A percentile compares a stretch with the other conserved stretches of the same genome.
phyloP scores from a whole-genome alignment of 2,797 vertebrate genomes.

The Typhlichthys eigenmanni region DNA sequence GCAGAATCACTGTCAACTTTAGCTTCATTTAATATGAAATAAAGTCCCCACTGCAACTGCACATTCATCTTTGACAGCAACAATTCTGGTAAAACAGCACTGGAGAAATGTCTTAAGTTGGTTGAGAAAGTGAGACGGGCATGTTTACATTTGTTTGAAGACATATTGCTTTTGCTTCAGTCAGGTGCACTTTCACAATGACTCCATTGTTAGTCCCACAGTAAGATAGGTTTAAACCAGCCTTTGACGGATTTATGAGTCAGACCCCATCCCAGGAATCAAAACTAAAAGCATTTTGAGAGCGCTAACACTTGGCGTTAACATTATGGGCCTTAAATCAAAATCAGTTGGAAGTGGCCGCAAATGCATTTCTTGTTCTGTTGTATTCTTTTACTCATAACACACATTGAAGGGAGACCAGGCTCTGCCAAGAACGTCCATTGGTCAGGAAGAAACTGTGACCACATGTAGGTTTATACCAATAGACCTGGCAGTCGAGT shows the following conservation, averaged over 20 bases:
- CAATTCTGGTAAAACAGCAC: slow-evolving; percentile 17
- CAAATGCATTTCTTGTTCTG: slow-evolving; percentile 55
- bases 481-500: slow-evolving; percentile 43
- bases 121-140: slow-evolving; percentile 27
- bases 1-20: slow-evolving; percentile 15
- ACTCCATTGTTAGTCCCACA: slow-evolving; percentile 49
- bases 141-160: slow-evolving; percentile 34
- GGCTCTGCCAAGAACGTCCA: slow-evolving; percentile 53
- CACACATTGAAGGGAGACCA: slow-evolving; percentile 30
- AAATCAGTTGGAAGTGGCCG: slow-evolving; percentile 51
- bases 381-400: slow-evolving; percentile 57
- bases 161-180: slow-evolving; percentile 32
- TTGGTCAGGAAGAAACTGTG: slow-evolving; percentile 32
- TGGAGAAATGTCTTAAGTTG: slow-evolving; percentile 32
- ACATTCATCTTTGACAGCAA: slow-evolving; percentile 23
- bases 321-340: slow-evolving; percentile 44
- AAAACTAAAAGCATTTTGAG: slow-evolving; percentile 55
- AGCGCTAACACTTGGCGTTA: slow-evolving; percentile 33
- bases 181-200: slow-evolving; percentile 63
- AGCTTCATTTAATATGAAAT: slow-evolving; percentile 15
- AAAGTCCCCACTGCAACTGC: slow-evolving; percentile 22
- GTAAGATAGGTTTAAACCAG: slow-evolving; percentile 48
- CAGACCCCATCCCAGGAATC: slow-evolving; percentile 34
- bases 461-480: slow-evolving; percentile 45
- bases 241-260: slow-evolving; percentile 53